These are phyloP conservation scores for Oxyura jamaicensis DNA, from an alignment of 2,113 vertebrate species.

Conservation along the genomic window DNA sequence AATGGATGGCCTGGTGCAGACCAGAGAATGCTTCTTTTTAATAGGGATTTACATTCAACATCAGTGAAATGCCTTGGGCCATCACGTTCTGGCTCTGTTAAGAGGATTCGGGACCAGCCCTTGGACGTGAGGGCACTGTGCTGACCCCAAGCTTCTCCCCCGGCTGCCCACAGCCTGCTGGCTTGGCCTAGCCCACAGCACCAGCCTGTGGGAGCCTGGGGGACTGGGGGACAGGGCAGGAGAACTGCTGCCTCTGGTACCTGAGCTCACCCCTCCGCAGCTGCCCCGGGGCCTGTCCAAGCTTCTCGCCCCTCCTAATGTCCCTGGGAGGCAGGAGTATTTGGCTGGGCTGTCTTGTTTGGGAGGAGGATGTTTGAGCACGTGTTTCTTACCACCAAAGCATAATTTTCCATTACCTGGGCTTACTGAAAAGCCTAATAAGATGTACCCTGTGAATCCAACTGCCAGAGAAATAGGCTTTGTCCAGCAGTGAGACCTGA, in stretches of 20 bases:
- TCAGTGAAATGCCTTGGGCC: slow-evolving; percentile 66
- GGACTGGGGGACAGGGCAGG: neutral
- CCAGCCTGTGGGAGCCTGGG: neutral
- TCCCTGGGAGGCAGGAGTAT: neutral
- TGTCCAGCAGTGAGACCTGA: neutral
- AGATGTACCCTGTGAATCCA: neutral
- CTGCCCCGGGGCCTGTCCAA: neutral
- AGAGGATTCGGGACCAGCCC: neutral
- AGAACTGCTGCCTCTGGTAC: neutral
- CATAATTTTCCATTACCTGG: neutral
- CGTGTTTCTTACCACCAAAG: neutral
- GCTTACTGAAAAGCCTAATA: neutral
- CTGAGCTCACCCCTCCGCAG: neutral
- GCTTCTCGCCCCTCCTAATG: neutral
- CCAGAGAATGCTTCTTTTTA: slow-evolving; percentile 71
- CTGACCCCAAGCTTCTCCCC: slow-evolving; percentile 51
- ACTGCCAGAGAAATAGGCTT: neutral
- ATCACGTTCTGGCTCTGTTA: slow-evolving; percentile 55
- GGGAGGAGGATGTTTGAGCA: neutral
- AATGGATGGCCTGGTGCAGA: slow-evolving; percentile 75
- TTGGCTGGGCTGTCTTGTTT: neutral
- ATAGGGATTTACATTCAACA: slow-evolving; percentile 76
- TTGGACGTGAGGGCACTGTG: slow-evolving; percentile 38
- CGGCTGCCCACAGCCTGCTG: neutral
- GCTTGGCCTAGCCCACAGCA: neutral